These are phyloP conservation scores for Cossypha heuglini DNA, from an alignment of 2,797 vertebrate genomes.

Conservation along the genomic window DNA sequence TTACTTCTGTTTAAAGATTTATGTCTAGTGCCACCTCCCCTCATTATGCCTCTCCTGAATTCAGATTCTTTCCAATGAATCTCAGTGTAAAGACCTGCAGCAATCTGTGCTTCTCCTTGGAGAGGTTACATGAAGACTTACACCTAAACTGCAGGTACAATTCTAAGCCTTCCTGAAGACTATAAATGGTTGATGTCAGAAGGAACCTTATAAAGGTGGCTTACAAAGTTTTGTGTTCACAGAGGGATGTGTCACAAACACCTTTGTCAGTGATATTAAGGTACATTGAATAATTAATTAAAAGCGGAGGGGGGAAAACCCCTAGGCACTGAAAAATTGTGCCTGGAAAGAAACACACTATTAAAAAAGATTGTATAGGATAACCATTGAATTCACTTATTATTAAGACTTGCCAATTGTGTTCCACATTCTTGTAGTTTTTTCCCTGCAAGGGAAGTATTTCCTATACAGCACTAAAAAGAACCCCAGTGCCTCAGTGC, in stretches of 20 bases:
- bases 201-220: background rate
- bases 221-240: background rate
- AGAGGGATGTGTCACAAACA: fast-evolving
- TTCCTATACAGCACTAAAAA: background rate
- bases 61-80: background rate
- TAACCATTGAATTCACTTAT: background rate
- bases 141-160: background rate
- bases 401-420: background rate
- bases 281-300: background rate
- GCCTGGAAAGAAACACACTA: background rate
- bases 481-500: background rate
- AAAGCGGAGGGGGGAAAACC: fast-evolving
- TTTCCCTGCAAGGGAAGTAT: background rate
- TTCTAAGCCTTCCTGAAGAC: background rate
- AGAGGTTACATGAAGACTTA: background rate
- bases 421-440: background rate
- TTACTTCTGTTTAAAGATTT: background rate
- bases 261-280: background rate
- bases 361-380: background rate
- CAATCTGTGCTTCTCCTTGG: background rate
- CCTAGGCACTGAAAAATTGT: background rate
- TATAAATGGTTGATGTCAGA: background rate
- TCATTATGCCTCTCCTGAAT: background rate
- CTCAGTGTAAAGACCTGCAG: background rate
- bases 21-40: background rate